Conservation (phyloP, 2,797 vertebrate species). For the Carapus acus region DNA sequence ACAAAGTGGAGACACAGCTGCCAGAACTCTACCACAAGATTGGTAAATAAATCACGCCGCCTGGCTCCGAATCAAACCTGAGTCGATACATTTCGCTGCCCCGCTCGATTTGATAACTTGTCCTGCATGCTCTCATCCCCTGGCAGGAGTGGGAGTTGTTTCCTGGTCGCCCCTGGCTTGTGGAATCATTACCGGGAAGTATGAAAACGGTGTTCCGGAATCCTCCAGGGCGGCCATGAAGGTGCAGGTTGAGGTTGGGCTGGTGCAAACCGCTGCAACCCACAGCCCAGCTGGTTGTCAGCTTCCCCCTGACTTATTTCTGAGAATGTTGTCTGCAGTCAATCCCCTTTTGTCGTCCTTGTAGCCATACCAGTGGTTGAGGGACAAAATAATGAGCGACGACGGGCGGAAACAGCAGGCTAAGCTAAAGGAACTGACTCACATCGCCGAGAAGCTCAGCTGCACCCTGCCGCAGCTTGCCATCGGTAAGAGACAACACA, state of each 20-base stretch:
- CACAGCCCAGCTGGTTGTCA: too few species aligned
- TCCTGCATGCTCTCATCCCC: slow-evolving; percentile 11
- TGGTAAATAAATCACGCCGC: slow-evolving; percentile 68
- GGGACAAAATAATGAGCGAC: slow-evolving; percentile 92
- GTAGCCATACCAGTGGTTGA: slow-evolving; percentile 97
- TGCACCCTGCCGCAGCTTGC: slow-evolving; percentile 96
- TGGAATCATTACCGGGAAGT: slow-evolving; percentile 98
- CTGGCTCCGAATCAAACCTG: slow-evolving; percentile 3
- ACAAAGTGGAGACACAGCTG: slow-evolving; percentile 96
- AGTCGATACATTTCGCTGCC: neutral
- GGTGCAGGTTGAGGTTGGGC: slow-evolving; percentile 67
- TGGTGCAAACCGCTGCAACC: too few species aligned
- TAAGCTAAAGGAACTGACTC: slow-evolving; percentile 90
- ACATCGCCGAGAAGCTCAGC: slow-evolving; percentile 89
- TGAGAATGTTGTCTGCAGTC: neutral
- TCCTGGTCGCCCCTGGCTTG: slow-evolving; percentile 98
- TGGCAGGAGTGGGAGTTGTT: slow-evolving; percentile 92
- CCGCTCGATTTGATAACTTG: neutral
- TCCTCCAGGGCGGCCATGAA: slow-evolving; percentile 91
- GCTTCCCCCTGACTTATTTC: slow-evolving; percentile 1
- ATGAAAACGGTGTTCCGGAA: slow-evolving; percentile 92
- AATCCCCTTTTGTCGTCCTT: slow-evolving; percentile 2
- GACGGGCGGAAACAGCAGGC: slow-evolving; percentile 92
- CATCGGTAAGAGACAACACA: slow-evolving; percentile 89
- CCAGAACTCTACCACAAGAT: slow-evolving; percentile 98